Evolutionary conservation across 2,888 invertebrate genomes (phyloP).

Genomic region (Lasioglossum oenotherae): DNA sequence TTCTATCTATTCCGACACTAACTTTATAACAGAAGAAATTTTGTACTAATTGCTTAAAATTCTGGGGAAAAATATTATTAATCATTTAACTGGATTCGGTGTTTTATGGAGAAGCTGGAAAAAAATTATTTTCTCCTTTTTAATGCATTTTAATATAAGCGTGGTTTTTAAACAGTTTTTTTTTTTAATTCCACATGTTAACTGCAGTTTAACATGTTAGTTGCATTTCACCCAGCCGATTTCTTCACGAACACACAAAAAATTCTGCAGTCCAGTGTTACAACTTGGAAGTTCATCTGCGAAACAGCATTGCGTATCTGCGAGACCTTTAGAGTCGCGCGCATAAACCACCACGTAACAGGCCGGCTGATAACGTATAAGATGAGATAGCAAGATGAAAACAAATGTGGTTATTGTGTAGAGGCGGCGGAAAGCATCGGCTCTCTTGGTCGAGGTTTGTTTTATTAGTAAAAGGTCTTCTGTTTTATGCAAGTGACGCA

Average conservation of each 20-base stretch:
- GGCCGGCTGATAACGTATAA: not conserved
- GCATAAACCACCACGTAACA: not conserved
- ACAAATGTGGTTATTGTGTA: constrained; percentile 19
- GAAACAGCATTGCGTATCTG: not conserved
- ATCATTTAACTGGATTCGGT: too few relatives aligned
- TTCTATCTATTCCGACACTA: too few relatives aligned
- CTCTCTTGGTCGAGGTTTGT: not conserved
- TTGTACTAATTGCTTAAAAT: too few relatives aligned
- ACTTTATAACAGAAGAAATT: too few relatives aligned
- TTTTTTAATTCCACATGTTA: too few relatives aligned
- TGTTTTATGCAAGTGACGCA: constrained; percentile 56
- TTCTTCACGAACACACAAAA: not conserved
- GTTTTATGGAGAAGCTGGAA: too few relatives aligned
- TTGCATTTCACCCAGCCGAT: too few relatives aligned
- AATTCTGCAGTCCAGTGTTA: not conserved
- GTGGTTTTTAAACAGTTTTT: too few relatives aligned
- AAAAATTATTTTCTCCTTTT: too few relatives aligned
- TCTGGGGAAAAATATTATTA: too few relatives aligned
- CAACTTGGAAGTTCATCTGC: not conserved
- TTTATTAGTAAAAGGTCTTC: constrained; percentile 34
- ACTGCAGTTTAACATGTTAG: too few relatives aligned
- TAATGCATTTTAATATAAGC: too few relatives aligned
- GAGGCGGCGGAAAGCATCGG: constrained; percentile 1
- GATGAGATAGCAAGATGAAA: not conserved
- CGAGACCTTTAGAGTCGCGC: not conserved